Conservation (phyloP, 2,888 invertebrate genomes). For the Elysia crispata region DNA sequence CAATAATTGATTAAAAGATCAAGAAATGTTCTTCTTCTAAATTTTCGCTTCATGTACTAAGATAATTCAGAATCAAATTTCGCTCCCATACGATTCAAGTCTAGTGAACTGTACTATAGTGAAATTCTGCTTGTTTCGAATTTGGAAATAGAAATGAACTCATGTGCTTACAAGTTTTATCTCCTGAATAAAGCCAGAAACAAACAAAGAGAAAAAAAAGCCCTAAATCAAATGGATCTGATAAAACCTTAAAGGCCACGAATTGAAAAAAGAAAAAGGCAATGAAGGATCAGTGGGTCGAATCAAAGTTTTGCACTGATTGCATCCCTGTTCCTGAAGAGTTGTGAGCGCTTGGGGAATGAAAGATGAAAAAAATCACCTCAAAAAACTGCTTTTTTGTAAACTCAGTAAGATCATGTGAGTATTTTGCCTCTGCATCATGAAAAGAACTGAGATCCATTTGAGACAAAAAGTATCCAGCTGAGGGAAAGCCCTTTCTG, state of each 20-base stretch:
- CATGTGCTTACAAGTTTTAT: no score
- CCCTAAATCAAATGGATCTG: no score
- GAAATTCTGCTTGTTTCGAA: no score
- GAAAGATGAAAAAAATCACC: constrained; percentile 55
- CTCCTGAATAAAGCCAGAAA: no score
- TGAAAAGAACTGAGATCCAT: constrained; percentile 61
- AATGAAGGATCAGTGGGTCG: neutral
- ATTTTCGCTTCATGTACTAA: no score
- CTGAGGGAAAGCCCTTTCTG: neutral
- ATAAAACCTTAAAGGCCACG: neutral
- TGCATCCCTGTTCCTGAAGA: neutral
- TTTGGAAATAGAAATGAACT: no score
- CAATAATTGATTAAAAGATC: no score
- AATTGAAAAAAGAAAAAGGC: neutral
- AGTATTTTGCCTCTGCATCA: constrained; percentile 68
- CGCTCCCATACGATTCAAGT: no score
- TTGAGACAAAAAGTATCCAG: constrained; percentile 64
- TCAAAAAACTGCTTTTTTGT: constrained; percentile 75
- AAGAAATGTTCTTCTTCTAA: no score
- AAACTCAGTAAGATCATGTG: constrained; percentile 68
- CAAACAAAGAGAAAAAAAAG: no score
- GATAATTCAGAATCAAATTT: no score
- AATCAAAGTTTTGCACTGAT: neutral
- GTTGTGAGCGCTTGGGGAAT: neutral
- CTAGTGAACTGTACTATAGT: no score